Evolutionary conservation across 2,888 invertebrate species (phyloP), one percentile per base, ranked within the genome.

Genomic region (Arge pagana): DNA sequence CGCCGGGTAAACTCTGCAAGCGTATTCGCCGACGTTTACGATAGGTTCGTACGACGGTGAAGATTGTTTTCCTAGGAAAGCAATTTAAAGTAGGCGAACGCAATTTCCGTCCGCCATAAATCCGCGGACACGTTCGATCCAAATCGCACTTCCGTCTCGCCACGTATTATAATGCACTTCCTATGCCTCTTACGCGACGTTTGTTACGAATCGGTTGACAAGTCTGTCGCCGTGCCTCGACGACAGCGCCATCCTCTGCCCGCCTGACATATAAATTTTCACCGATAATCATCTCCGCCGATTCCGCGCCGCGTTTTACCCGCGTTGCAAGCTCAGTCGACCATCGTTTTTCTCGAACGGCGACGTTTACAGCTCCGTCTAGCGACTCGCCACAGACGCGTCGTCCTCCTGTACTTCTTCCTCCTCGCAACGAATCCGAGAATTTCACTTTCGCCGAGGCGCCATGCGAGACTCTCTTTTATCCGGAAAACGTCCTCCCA

Each of bases 131-230:
- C 51, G 54, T 56, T 56, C 62, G 60, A 67, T 68, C 65, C 65
- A 64, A 66, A 66, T 64, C 63, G 59, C 61, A 58, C 58, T 57
- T 63, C 60, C 65, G 64, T 66, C 60, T 61, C 58, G 59, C 59
- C 52, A 63, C 62, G 65, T 64, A 63, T 68, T 64, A 66, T 63
- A 68, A 68, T 67, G 65, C 62, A 63, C 68, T 65, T 68, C 65
- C 60, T 61, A 56, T 60, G 58, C 55, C 33, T 19, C 6, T n/a
- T 13, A 31, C 30, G 57, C 57, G 48, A 52, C 60, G 61, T 62
- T 64, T 62, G 61, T 64, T 65, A 60, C 61, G 58, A 45, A 45
- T 57, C 65, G 63, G 63, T 68, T 68, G 68, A 66, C 68, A 68
- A 64, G 64, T 60, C 62, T 56, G 33, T 35, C 45, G 55, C 28